Evolutionary conservation across 2,888 invertebrate species (phyloP).

Genomic region (Antheraea assamensis): DNA sequence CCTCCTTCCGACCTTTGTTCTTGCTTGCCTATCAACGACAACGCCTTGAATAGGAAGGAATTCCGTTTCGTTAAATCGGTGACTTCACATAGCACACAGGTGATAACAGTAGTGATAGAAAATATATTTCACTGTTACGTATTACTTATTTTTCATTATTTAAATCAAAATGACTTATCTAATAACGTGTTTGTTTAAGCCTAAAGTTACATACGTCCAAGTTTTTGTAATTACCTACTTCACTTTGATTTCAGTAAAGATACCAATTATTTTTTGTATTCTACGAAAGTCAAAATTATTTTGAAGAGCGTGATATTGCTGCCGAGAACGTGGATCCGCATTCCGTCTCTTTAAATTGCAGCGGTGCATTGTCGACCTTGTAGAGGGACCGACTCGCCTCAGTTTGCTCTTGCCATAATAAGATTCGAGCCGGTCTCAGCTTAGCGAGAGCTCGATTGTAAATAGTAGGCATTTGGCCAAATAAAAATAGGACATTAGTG

Average conservation of each 20-base stretch:
- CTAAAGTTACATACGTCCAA: no score
- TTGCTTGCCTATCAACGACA: no score
- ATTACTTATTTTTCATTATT: background rate
- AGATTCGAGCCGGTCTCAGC: background rate
- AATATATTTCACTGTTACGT: no score
- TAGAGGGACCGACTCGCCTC: constrained; percentile 19
- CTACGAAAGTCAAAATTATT: background rate
- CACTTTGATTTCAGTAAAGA: no score
- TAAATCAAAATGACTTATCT: background rate
- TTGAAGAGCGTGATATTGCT: constrained; percentile 11
- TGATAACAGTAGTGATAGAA: no score
- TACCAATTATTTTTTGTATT: background rate
- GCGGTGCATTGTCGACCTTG: constrained; percentile 23
- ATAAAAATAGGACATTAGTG: background rate
- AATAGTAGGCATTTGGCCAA: constrained; percentile 6
- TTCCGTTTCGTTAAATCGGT: no score
- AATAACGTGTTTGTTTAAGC: background rate
- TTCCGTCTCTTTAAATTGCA: constrained; percentile 19
- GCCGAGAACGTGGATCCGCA: constrained; percentile 26
- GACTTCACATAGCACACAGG: no score
- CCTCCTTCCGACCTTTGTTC: no score
- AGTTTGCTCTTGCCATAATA: constrained; percentile 19
- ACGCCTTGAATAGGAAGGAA: no score
- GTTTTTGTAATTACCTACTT: background rate
- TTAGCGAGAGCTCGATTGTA: constrained; percentile 11